Evolutionary conservation across 1,140 invertebrate species (phyloP), one percentile per base, ranked within the genome.

Genomic region (Atta colombica): DNA sequence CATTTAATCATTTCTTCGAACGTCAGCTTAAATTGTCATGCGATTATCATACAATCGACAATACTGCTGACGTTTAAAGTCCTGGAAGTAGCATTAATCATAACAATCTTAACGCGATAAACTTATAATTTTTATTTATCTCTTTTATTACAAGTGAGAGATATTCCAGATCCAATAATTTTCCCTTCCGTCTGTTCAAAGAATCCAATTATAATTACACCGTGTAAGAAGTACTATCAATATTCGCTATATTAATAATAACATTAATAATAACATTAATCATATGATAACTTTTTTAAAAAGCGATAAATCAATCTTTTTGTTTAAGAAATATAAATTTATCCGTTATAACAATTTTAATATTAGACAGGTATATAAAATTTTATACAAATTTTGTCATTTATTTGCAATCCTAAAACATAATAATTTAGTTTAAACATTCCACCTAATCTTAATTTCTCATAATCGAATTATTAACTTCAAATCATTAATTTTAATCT

Each of bases 61-160:
- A 12, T 18, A 69, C 18, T n/a, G 51, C 7, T 2, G 21, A 81
- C 35, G 31, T 39, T 80, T 51, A 25, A 58, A 68, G n/a, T 55
- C 10, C 8, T 60, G 14, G 16, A n/a, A n/a, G 18, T n/a, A 10
- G n/a, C n/a, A 21, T 71, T 58, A 69, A 81, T 58, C 77, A 25
- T 66, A 78, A 3, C 14, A 49, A 69, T 69, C 35, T 71, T 45
- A 18, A 80, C 18, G 18, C 60, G 35, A 45, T 68, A 55, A 80
- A 35, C 18, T 14, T 45, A 45, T 45, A 69, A 65, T 21, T 71
- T 71, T 81, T n/a, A 3, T 25, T 18, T 4, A 28, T 65, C 18
- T 31, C 12, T 66, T 58, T 53, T 53, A 69, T 58, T 65, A 25
- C 31, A 39, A 28, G 31, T 12, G 31, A 31, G 3, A 31, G 35